Evolutionary conservation across 2,113 vertebrate genomes (phyloP).

Genomic region (Prietella phreatophila): DNA sequence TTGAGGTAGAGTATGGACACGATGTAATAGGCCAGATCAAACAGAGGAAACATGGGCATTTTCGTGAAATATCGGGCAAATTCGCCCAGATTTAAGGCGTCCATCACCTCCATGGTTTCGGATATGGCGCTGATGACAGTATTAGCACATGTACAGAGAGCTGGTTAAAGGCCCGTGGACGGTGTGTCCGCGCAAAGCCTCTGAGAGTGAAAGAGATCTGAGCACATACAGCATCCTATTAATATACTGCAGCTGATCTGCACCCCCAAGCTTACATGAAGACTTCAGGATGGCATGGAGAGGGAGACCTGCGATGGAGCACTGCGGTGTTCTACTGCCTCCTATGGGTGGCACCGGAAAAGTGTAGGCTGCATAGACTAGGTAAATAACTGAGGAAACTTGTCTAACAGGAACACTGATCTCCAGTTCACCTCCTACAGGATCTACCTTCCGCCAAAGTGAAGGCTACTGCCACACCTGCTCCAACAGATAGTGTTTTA

Average conservation of each 20-base stretch:
- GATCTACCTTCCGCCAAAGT: neutral
- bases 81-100: conserved; percentile 83
- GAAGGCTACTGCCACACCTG: neutral
- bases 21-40: conserved; percentile 94
- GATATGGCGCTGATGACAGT: conserved; percentile 9
- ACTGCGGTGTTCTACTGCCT: conserved; percentile 21
- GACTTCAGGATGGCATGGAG: conserved; percentile 13
- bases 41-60: conserved; percentile 90
- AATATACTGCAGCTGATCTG: conserved; percentile 67
- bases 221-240: conserved; percentile 72
- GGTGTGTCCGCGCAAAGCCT: conserved; percentile 62
- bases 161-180: conserved; percentile 56
- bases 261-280: conserved; percentile 26
- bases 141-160: conserved; percentile 39
- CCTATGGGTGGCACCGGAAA: conserved; percentile 13
- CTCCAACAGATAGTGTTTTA: neutral
- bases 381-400: neutral
- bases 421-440: neutral
- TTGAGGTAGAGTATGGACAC: conserved; percentile 97
- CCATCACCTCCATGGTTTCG: conserved; percentile 82
- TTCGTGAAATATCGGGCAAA: conserved; percentile 85
- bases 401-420: conserved; percentile 4
- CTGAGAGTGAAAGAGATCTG: conserved; percentile 56
- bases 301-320: neutral
- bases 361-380: neutral